Conservation (phyloP, 2,113 vertebrate genomes). For the Pseudorasbora parva region DNA sequence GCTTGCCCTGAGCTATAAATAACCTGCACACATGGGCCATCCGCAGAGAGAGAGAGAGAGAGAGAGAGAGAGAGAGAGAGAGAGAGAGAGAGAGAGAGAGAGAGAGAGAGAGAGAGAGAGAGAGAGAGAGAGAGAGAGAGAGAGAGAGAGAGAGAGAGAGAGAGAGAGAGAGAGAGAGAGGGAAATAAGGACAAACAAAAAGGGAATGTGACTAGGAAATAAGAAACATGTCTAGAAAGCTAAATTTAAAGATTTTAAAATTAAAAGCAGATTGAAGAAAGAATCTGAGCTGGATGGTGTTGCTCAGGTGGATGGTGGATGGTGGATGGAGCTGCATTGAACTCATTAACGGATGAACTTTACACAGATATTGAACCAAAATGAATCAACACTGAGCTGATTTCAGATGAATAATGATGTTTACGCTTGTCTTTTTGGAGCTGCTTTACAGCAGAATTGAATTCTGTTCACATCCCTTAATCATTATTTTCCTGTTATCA, state of each 20-base stretch:
- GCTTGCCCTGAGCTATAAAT: not conserved
- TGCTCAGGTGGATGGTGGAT: too few relatives aligned
- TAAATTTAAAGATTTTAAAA: not conserved
- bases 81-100: slow-evolving; percentile 7
- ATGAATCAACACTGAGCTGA: too few relatives aligned
- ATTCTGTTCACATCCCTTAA: too few relatives aligned
- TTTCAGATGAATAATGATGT: too few relatives aligned
- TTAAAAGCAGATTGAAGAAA: too few relatives aligned
- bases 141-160: not conserved
- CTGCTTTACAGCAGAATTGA: too few relatives aligned
- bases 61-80: not conserved
- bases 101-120: not conserved
- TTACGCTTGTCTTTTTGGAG: too few relatives aligned
- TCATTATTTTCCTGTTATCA: too few relatives aligned
- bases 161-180: not conserved
- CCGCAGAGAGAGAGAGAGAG: not conserved
- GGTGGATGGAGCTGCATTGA: too few relatives aligned
- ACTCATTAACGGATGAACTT: too few relatives aligned
- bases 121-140: not conserved
- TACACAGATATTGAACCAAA: too few relatives aligned
- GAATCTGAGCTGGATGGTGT: too few relatives aligned
- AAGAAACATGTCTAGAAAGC: slow-evolving; percentile 4
- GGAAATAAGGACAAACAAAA: not conserved
- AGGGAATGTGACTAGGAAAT: not conserved
- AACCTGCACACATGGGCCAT: not conserved